Evolutionary conservation across 37 sponge, comb jelly and placozoan genomes (phyloP).

Genomic region (Diacarnus erythraeanus): DNA sequence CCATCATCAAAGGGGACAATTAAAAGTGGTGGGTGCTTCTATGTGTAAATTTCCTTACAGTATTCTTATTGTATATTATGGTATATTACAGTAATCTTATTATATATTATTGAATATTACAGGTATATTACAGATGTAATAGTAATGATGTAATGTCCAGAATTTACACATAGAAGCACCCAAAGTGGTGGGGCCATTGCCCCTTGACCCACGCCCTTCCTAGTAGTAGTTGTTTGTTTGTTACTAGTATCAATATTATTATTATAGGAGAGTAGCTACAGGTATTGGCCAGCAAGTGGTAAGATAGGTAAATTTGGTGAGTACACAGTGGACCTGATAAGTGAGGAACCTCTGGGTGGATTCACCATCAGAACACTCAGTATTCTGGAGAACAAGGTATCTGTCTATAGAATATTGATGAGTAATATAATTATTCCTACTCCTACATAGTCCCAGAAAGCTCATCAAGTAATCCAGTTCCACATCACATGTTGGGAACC

Average conservation of each 20-base stretch:
- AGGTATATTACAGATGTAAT: background rate
- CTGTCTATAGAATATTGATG: no score
- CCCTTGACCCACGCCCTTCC: background rate
- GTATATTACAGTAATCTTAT: no score
- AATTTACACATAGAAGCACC: background rate
- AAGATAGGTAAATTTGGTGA: constrained; percentile 17
- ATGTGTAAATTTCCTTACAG: no score
- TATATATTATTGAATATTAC: no score
- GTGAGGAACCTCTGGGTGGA: constrained; percentile 24
- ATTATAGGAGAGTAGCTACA: constrained; percentile 22
- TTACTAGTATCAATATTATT: no score
- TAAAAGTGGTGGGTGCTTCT: no score
- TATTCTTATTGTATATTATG: no score
- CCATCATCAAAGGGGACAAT: no score
- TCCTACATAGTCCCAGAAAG: background rate
- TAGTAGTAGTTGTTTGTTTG: no score
- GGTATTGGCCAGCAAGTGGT: constrained; percentile 77
- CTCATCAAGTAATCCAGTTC: constrained; percentile 75
- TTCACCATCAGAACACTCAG: constrained; percentile 44
- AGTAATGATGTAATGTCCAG: background rate
- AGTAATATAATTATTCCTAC: no score
- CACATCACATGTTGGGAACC: constrained; percentile 77
- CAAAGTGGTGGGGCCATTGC: background rate
- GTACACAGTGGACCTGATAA: constrained; percentile 25
- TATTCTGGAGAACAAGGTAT: constrained; percentile 33